phyloP scores from a whole-genome alignment of 2,113 vertebrate genomes.

The Chunga burmeisteri region DNA sequence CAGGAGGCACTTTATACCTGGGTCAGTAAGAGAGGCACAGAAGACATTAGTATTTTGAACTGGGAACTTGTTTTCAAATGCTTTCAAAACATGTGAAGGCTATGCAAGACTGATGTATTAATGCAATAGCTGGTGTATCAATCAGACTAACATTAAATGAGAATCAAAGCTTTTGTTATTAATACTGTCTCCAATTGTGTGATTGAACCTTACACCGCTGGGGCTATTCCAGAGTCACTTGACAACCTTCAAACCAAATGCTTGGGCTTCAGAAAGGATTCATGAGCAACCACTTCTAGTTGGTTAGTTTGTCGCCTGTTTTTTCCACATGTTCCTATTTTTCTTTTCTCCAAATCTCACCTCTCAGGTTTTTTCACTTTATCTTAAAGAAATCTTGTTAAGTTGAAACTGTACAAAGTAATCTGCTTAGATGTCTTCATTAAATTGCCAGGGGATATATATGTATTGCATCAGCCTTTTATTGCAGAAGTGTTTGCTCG shows the following conservation, averaged over 20 bases:
- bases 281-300: not conserved
- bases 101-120: not conserved
- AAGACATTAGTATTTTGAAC: not conserved
- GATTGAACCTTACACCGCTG: not conserved
- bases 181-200: not conserved
- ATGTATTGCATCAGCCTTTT: conserved; percentile 42
- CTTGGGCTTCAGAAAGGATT: not conserved
- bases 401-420: conserved; percentile 35
- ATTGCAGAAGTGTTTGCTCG: conserved; percentile 34
- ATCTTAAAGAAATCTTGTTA: conserved; percentile 36
- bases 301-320: not conserved
- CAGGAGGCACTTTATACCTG: not conserved
- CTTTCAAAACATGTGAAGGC: not conserved
- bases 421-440: conserved; percentile 35
- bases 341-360: not conserved
- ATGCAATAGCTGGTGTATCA: not conserved
- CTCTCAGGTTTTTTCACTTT: not conserved
- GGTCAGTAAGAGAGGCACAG: not conserved
- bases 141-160: not conserved
- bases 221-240: not conserved
- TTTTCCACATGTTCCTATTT: not conserved
- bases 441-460: conserved; percentile 17
- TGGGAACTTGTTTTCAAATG: not conserved
- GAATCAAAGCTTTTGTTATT: not conserved
- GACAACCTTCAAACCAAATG: not conserved